Evolutionary conservation across 2,888 invertebrate species (phyloP).

Genomic region (Heliconius hortense): DNA sequence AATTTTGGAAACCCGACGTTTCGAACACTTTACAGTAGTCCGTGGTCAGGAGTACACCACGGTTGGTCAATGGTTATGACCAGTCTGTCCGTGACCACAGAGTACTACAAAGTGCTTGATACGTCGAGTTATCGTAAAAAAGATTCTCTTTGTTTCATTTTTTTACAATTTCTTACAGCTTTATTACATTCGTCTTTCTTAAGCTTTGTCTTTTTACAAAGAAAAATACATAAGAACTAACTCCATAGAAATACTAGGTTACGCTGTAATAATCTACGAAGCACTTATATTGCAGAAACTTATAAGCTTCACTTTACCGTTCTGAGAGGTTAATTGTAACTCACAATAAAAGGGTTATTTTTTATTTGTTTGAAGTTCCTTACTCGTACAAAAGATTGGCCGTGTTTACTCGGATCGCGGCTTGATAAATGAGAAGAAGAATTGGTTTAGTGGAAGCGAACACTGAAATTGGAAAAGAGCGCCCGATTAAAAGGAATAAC

Average conservation of each 20-base stretch:
- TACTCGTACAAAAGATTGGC: slow-evolving; percentile 37
- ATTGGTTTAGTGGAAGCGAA: slow-evolving; percentile 43
- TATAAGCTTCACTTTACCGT: background rate
- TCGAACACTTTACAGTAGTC: no score
- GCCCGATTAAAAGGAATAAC: slow-evolving; percentile 39
- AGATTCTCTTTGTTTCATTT: no score
- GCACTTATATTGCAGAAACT: background rate
- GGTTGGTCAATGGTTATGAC: no score
- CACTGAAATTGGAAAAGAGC: slow-evolving; percentile 42
- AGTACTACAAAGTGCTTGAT: no score
- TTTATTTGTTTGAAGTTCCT: slow-evolving; percentile 23
- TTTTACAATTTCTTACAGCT: no score
- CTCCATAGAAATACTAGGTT: background rate
- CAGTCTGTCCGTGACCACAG: no score
- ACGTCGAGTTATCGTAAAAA: no score
- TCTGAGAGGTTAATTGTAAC: slow-evolving; percentile 27
- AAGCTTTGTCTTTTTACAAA: background rate
- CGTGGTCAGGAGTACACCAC: no score
- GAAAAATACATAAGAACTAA: background rate
- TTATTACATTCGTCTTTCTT: no score
- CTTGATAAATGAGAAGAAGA: slow-evolving; percentile 47
- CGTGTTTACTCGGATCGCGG: slow-evolving; percentile 36
- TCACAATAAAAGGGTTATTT: slow-evolving; percentile 20
- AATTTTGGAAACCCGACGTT: no score
- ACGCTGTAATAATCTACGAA: slow-evolving; percentile 1